Evolutionary conservation across 2,797 vertebrate genomes (phyloP).

Genomic region (Phrynocephalus guinanensis): DNA sequence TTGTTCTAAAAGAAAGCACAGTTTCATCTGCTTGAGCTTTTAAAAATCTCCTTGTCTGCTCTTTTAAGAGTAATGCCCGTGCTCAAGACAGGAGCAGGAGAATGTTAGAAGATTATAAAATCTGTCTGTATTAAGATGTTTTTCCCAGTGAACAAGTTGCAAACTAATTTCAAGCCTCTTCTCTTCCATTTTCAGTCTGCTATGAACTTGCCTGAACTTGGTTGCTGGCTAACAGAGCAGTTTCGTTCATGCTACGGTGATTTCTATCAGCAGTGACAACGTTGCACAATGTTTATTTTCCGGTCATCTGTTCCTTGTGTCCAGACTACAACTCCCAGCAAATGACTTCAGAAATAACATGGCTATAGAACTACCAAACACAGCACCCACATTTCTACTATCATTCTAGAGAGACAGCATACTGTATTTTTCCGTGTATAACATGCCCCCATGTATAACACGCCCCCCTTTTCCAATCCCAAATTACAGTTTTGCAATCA

Average conservation of each 20-base stretch:
- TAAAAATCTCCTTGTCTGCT: neutral
- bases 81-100: neutral
- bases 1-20: neutral
- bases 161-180: neutral
- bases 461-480: too few relatives aligned
- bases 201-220: neutral
- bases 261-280: neutral
- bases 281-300: neutral
- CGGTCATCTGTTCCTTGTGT: neutral
- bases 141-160: neutral
- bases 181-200: neutral
- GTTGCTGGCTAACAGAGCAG: neutral
- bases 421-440: too few relatives aligned
- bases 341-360: neutral
- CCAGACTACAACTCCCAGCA: conserved; percentile 4
- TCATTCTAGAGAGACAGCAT: neutral
- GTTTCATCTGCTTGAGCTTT: neutral
- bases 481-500: too few relatives aligned
- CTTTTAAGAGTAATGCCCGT: neutral
- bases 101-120: neutral
- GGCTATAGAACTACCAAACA: neutral
- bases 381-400: neutral
- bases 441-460: too few relatives aligned
- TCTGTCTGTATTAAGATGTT: neutral
- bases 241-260: neutral